Percentiles rank a stretch among this genome's conserved stretches.
Evolutionary conservation across 2,113 vertebrate species (phyloP).

Genomic region (Phaethornis superciliosus): DNA sequence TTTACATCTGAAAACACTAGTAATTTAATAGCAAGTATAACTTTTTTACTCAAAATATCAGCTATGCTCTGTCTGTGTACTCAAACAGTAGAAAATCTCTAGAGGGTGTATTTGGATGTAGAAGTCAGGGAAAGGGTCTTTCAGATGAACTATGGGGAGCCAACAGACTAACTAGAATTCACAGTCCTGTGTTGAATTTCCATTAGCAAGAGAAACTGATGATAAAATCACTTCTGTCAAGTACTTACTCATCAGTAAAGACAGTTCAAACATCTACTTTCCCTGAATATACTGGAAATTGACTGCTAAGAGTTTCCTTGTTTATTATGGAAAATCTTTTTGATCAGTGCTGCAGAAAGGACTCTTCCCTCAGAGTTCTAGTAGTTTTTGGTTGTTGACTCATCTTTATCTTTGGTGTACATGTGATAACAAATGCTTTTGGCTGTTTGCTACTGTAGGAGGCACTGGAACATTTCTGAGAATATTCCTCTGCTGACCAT

Average conservation of each 20-base stretch:
- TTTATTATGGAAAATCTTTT: neutral
- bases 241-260: neutral
- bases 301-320: neutral
- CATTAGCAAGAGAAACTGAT: neutral
- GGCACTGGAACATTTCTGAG: neutral
- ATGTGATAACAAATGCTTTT: neutral
- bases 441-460: neutral
- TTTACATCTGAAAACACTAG: neutral
- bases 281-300: neutral
- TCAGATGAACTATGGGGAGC: neutral
- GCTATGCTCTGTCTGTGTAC: neutral
- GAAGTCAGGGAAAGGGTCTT: neutral
- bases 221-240: neutral
- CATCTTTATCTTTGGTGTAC: neutral
- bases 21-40: neutral
- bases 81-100: neutral
- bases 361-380: neutral
- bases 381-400: neutral
- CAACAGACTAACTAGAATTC: neutral
- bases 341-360: neutral
- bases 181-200: neutral
- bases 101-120: neutral
- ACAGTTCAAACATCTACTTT: neutral
- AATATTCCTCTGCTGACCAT: neutral
- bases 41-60: conserved; percentile 4